Base-by-base conservation (phyloP, 2,797 vertebrate species). In the Takifugu ocellatus region DNA sequence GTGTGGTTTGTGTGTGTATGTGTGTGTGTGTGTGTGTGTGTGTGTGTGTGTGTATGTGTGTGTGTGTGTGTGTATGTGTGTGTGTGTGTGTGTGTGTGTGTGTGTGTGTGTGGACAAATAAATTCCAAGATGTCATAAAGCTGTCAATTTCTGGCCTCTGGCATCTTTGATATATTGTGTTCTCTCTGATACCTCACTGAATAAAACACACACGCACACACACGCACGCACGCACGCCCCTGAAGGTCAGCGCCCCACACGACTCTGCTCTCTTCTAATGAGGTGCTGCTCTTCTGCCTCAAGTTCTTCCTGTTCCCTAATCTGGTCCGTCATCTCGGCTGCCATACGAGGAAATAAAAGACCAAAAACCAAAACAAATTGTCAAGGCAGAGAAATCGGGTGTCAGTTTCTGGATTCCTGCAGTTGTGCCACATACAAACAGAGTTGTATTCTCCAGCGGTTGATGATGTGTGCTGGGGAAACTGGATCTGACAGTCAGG, bases 261-360 rank as follows among this genome's bases (percentile, higher is more conserved):
- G 17, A 25, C 9, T 39, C 31, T 56, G 64, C 60, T n/a, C 70
- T 59, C 58, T 71, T 54, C 56, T 84, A 77, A 84, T 72, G 72
- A 85, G 56, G 63, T 61, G 74, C 82, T 72, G 68, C 51, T 36
- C 59, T 44, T 6, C 59, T 66, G 70, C 75, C 68, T 60, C 65
- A 0, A 80, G 79, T 67, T 75, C 71, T 72, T 84, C 70, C 79
- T 84, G 67, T 66, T 63, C 61, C 58, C 61, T 71, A 69, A 78
- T 68, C 61, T 53, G 26, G 17, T 47, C 46, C 9, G 21, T 21
- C 21, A 7, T 52, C 51, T 36, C 33, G 12, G 33, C 33, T 12
- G 33, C 33, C 33, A 36, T 9, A 36, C 12, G 33, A 3, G 33
- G 5, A 9, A 12, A 36, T 2, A 8, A 11, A 12, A 36, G 33